These are phyloP conservation scores for Portevinia maculata DNA, from an alignment of 2,888 invertebrate species.

Conservation along the genomic window DNA sequence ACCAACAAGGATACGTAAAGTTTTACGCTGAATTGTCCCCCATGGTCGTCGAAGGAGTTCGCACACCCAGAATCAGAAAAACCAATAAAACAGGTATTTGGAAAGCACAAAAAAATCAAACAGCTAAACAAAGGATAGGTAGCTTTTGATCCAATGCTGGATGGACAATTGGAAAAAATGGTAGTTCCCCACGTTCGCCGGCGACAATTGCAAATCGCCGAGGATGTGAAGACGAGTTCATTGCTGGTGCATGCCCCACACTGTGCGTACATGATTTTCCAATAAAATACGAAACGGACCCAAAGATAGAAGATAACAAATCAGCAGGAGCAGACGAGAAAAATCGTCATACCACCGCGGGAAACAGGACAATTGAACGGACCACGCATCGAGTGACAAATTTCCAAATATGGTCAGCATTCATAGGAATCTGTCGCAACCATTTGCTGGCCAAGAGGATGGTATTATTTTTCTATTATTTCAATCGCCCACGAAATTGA, in stretches of 20 bases:
- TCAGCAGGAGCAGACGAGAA: background rate
- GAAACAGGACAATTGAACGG: conserved; percentile 4
- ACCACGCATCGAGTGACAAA: conserved; percentile 15
- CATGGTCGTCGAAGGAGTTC: conserved; percentile 46
- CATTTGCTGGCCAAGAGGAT: conserved; percentile 2
- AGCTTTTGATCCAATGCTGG: conserved; percentile 25
- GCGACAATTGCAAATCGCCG: conserved; percentile 34
- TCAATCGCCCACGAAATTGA: background rate
- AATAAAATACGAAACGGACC: conserved; percentile 25
- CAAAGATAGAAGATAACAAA: conserved; percentile 4
- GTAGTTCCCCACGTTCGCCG: conserved; percentile 36
- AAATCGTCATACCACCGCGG: background rate
- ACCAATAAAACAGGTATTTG: conserved; percentile 14
- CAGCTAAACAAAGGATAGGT: conserved; percentile 28
- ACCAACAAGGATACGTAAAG: conserved; percentile 34
- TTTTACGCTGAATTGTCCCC: conserved; percentile 38
- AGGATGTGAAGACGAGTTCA: conserved; percentile 19
- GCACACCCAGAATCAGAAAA: conserved; percentile 11
- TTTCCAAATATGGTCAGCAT: conserved; percentile 35
- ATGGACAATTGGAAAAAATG: conserved; percentile 40
- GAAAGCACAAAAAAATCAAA: conserved; percentile 1
- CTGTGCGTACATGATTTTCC: conserved; percentile 21
- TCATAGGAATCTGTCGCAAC: conserved; percentile 20
- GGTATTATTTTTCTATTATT: background rate
- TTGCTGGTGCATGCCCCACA: conserved; percentile 9